Conservation (phyloP, 2,113 vertebrate genomes). For the Fregetta grallaria region DNA sequence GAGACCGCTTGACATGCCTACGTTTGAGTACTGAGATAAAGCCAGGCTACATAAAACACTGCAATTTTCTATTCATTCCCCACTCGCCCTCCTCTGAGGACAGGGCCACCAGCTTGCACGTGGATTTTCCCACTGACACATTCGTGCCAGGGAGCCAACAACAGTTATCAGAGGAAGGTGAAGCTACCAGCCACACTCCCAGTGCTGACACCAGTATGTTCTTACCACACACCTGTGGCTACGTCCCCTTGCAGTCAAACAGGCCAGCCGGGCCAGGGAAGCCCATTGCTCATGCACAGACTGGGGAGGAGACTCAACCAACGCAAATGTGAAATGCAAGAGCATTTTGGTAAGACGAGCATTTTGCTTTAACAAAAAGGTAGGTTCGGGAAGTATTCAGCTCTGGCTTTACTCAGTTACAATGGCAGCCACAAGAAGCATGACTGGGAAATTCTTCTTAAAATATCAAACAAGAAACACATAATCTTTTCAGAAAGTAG, state of each 20-base stretch:
- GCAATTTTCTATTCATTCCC: neutral
- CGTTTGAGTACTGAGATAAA: neutral
- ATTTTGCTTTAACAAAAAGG: neutral
- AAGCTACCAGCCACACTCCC: neutral
- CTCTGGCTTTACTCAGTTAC: neutral
- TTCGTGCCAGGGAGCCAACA: neutral
- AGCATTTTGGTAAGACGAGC: rapidly evolving
- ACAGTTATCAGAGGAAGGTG: neutral
- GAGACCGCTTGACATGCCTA: neutral
- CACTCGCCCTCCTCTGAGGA: neutral
- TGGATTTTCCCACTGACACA: rapidly evolving
- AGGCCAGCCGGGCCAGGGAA: neutral
- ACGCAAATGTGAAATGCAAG: neutral
- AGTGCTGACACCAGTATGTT: neutral
- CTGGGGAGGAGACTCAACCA: neutral
- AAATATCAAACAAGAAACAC: neutral
- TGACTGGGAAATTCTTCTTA: neutral
- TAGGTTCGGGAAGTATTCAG: neutral
- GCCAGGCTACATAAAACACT: neutral
- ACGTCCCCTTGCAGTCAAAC: rapidly evolving
- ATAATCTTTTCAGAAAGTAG: neutral
- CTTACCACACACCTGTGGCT: neutral
- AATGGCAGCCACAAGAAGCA: rapidly evolving
- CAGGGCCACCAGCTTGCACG: neutral
- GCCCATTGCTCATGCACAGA: neutral